A percentile compares a stretch with the other conserved stretches of the same genome.
phyloP scores from a whole-genome alignment of 2,797 vertebrate genomes.

The Tapera naevia region DNA sequence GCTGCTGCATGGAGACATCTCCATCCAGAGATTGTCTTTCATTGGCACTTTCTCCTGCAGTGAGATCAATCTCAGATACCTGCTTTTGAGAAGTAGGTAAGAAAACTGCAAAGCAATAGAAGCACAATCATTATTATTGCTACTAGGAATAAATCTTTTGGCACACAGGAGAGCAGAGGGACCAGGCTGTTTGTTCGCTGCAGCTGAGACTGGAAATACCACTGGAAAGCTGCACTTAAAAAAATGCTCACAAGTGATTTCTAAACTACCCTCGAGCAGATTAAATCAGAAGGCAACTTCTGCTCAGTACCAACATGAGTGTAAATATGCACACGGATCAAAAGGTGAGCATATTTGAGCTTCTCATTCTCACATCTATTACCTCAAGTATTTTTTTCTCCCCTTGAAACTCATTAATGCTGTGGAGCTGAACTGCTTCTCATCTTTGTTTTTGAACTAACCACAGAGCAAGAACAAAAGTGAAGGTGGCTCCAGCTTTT shows the following conservation, averaged over 20 bases:
- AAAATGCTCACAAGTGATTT: neutral
- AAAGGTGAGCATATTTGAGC: constrained; percentile 1
- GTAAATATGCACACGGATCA: neutral
- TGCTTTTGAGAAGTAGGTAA: neutral
- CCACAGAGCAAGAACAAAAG: neutral
- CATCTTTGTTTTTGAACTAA: neutral
- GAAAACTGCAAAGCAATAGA: neutral
- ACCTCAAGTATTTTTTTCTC: constrained; percentile 25
- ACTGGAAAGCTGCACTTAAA: neutral
- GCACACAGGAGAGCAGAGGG: neutral
- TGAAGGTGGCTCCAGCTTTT: neutral
- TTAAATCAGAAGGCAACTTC: constrained; percentile 10
- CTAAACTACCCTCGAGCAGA: neutral
- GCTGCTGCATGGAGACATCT: fast-evolving
- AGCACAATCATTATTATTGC: neutral
- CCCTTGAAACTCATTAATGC: neutral
- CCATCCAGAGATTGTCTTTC: neutral
- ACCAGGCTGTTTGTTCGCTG: constrained; percentile 4
- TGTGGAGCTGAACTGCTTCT: neutral
- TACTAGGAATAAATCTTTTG: neutral
- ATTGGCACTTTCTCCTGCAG: neutral
- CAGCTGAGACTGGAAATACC: neutral
- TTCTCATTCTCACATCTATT: neutral
- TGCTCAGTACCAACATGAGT: neutral
- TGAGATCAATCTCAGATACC: neutral